Base-by-base conservation (phyloP, 2,888 invertebrate genomes). In the Drosophila nigritarsus region DNA sequence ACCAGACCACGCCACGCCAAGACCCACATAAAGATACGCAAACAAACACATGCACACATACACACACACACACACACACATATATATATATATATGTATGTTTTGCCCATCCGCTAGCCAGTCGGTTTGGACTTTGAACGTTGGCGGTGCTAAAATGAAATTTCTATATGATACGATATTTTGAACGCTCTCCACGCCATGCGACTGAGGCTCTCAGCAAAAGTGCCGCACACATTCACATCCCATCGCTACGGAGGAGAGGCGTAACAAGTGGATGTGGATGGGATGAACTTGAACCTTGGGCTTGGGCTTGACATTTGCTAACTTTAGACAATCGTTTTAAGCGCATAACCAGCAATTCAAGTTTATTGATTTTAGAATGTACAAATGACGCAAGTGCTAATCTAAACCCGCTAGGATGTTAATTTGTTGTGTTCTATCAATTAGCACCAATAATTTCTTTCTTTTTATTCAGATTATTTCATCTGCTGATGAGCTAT, bases 41-140 rank as follows among this genome's bases (percentile, higher is more conserved):
- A 9, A 45, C 45, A 45, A 7, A 15, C 24, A 45, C 7, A 24
- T 8, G 13, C 13, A 0, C 20, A 20, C 11, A 13, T 20, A 11
- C 2, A 60, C 24, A 20, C n/a, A 56, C n/a, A 54, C 11, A 34
- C 34, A 32, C 4, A 45, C 15, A 50, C 0, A 13, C 32, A 27
- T 58, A 18, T 48, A 34, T 70, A 29, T 59, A n/a, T 73, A 15
- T 48, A 24, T 59, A 55, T 59, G 55, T 51, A 63, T 56, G 56
- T 56, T 56, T 56, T 56, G 65, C 64, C 55, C 56, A 48, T 61
- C 54, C 72, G 62, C 68, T 59, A 67, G 64, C 49, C 45, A 70
- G 70, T 79, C 63, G 65, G 61, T 51, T 76, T 83, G 88, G 88
- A 85, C 88, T 85, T 85, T 85, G 88, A 70, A 80, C 86, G 58